phyloP scores from a whole-genome alignment of 2,797 vertebrate species.

The Merluccius polli region DNA sequence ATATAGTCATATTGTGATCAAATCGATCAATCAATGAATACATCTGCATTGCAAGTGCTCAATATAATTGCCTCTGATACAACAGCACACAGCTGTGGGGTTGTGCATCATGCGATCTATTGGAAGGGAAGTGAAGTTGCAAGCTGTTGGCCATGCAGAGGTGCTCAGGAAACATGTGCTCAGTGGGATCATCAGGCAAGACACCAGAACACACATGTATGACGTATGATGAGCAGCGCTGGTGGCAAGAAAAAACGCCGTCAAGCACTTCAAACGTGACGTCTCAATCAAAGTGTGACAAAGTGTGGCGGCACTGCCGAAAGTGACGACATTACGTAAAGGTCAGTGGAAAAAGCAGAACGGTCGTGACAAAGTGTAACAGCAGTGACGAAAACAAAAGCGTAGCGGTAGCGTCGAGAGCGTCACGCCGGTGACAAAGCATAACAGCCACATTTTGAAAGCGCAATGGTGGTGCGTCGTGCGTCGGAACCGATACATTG shows the following conservation, averaged over 20 bases:
- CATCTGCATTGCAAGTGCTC: not conserved
- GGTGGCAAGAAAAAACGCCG: not conserved
- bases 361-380: too few relatives aligned
- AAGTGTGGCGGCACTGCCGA: not conserved
- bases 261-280: not conserved
- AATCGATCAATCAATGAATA: not conserved
- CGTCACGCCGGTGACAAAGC: not conserved
- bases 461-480: not conserved
- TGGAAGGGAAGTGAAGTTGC: not conserved
- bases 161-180: not conserved
- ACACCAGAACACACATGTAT: not conserved
- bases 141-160: not conserved
- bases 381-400: too few relatives aligned
- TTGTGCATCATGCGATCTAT: not conserved
- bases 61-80: not conserved
- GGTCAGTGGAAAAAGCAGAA: too few relatives aligned
- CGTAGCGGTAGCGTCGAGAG: too few relatives aligned
- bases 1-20: not conserved
- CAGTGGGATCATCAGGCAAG: not conserved
- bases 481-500: not conserved
- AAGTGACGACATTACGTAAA: too few relatives aligned
- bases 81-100: not conserved
- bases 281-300: not conserved
- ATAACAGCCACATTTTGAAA: constrained; percentile 59
- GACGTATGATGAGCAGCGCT: not conserved